Percentiles rank a stretch among this genome's conserved stretches.
phyloP scores from a whole-genome alignment of 2,113 vertebrate species.

The Lates calcarifer region DNA sequence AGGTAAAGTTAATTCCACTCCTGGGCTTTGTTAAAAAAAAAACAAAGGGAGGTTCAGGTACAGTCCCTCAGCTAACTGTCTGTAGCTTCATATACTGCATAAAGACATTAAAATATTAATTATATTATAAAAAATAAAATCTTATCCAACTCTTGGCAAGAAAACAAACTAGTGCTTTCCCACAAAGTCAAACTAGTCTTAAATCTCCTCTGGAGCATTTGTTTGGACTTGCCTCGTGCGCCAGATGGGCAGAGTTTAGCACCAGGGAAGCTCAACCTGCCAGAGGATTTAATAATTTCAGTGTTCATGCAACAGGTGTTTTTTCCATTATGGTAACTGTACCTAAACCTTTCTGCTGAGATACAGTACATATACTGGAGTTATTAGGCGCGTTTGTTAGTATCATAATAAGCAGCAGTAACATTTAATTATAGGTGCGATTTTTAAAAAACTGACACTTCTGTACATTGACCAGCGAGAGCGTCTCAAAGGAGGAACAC shows the following conservation, averaged over 20 bases:
- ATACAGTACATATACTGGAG: conserved; percentile 33
- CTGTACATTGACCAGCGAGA: conserved; percentile 46
- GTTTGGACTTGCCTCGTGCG: background rate
- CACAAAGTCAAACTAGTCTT: background rate
- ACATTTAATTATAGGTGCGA: conserved; percentile 42
- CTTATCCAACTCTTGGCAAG: background rate
- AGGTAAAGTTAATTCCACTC: too few relatives aligned
- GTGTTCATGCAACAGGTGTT: background rate
- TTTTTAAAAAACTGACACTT: conserved; percentile 28
- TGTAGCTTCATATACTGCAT: too few relatives aligned
- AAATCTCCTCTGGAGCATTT: background rate
- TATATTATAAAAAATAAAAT: too few relatives aligned
- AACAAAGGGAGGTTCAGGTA: too few relatives aligned
- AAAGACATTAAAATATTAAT: too few relatives aligned
- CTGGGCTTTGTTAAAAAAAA: too few relatives aligned
- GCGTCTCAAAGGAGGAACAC: conserved; percentile 26
- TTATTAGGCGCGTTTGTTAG: conserved; percentile 54
- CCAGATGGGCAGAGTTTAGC: conserved; percentile 26
- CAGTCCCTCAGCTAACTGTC: too few relatives aligned
- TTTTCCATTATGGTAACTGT: background rate
- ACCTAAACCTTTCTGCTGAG: background rate
- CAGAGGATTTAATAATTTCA: background rate
- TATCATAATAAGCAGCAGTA: conserved; percentile 63
- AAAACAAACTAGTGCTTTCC: background rate
- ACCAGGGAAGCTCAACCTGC: background rate